phyloP scores from a whole-genome alignment of 2,797 vertebrate genomes.

The Siniperca obscura region DNA sequence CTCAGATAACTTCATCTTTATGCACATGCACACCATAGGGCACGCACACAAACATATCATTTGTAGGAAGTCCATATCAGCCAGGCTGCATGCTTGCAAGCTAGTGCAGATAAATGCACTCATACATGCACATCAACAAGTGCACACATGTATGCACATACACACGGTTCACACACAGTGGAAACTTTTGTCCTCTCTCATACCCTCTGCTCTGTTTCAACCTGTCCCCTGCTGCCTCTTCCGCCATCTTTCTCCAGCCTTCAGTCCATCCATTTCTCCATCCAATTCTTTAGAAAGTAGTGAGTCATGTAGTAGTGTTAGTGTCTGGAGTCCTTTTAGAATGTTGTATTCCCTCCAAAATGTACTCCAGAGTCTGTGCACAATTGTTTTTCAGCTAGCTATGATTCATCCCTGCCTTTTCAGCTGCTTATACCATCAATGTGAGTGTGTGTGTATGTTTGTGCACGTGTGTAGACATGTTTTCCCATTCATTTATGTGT shows the following conservation, averaged over 20 bases:
- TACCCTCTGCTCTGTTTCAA: conserved; percentile 60
- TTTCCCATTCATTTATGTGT: neutral
- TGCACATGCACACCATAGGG: conserved; percentile 24
- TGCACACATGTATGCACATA: conserved; percentile 5
- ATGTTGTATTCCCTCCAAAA: conserved; percentile 45
- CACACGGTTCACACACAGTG: conserved; percentile 32
- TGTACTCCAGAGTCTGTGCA: conserved; percentile 48
- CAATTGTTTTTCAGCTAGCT: conserved; percentile 46
- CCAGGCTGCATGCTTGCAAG: conserved; percentile 25
- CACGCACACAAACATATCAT: conserved; percentile 2
- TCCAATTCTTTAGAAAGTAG: conserved; percentile 36
- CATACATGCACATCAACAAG: conserved; percentile 20
- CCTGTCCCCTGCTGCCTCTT: conserved; percentile 65
- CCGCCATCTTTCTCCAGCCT: conserved; percentile 46
- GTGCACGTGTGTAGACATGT: neutral
- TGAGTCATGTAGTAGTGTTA: conserved; percentile 56
- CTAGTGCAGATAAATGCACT: conserved; percentile 12
- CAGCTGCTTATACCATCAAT: conserved; percentile 63
- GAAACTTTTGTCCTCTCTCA: conserved; percentile 68
- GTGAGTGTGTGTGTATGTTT: conserved; percentile 11
- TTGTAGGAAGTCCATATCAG: conserved; percentile 37
- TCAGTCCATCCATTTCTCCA: conserved; percentile 43
- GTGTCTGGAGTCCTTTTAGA: conserved; percentile 51
- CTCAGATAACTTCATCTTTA: conserved; percentile 48
- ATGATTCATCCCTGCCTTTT: conserved; percentile 63